Conservation (phyloP, 2,888 invertebrate species). For the Aleiodes testaceus region DNA sequence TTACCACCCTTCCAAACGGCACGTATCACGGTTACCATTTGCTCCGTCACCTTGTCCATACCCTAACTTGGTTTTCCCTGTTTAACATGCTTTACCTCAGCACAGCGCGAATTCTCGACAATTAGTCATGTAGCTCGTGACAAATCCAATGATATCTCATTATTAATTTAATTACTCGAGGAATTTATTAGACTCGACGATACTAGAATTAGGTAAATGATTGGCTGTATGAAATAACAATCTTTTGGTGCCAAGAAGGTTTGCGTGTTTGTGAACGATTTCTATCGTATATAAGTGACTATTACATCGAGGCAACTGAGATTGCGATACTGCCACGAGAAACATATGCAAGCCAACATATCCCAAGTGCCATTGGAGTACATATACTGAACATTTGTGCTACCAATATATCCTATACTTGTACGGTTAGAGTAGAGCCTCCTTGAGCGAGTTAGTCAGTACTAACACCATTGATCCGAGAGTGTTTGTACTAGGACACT, state of each 20-base stretch:
- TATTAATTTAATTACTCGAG: no score
- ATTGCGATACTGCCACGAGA: conserved; percentile 65
- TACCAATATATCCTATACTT: conserved; percentile 19
- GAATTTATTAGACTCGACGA: no score
- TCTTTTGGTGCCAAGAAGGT: conserved; percentile 15
- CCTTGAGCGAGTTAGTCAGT: conserved; percentile 6
- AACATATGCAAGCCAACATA: conserved; percentile 60
- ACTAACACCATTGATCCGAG: not conserved
- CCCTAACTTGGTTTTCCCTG: no score
- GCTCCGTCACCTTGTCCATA: not conserved
- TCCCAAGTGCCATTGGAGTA: conserved; percentile 5
- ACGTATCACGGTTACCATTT: not conserved
- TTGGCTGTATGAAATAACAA: no score
- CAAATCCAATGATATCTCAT: no score
- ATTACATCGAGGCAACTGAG: conserved; percentile 68
- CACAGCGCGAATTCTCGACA: not conserved
- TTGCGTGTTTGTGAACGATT: conserved; percentile 69
- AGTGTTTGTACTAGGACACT: conserved; percentile 8
- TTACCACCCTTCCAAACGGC: conserved; percentile 14
- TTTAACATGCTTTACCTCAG: not conserved
- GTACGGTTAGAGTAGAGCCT: conserved; percentile 2
- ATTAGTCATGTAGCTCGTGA: no score
- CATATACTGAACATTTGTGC: conserved; percentile 12
- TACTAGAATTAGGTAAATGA: no score
- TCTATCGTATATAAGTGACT: conserved; percentile 68